Base-by-base conservation (phyloP, 2,113 vertebrate genomes). In the Vimba vimba region DNA sequence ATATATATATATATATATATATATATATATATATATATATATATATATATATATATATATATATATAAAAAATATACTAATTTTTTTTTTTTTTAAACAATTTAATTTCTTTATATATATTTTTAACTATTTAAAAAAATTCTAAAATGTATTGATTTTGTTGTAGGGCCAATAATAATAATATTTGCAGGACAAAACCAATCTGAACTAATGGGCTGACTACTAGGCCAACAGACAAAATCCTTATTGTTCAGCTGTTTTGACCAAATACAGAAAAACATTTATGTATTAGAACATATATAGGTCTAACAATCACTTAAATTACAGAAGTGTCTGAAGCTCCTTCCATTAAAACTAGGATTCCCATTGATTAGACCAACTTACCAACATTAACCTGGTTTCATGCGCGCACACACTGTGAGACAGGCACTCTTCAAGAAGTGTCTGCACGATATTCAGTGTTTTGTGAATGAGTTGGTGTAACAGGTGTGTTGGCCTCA, bases 401-500 rank as follows among this genome's bases (percentile, higher is more conserved):
- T 45, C 33, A 17, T 4, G 0, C 55, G 23, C 55, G 23, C 33
- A 30, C 30, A 36, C 57, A 39, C 2, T 4, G 21, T 50, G n/a
- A n/a, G 23, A n/a, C 4, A 43, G 33, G 23, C 77, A 79, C 30
- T 45, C 23, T 80, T 80, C 33, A 33, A 17, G 60, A 82, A 12
- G 43, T 8, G 10, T 82, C 45, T 69, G 62, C 55, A 25, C 0
- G n/a, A 25, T 19, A 45, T 62, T n/a, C 8, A 25, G 9, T 64
- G 59, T 64, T 25, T 43, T 74, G 23, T 55, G 19, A 43, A n/a
- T 21, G 64, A n/a, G 75, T 74, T n/a, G 4, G 17, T 60, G 60
- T 81, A 39, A 76, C 86, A 82, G 79, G 82, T 81, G 80, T 59
- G 50, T 74, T 83, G 39, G 86, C 93, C 92, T 90, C 13, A 84